Percentiles rank a stretch among this genome's conserved stretches.
Evolutionary conservation across 1,140 invertebrate genomes (phyloP).

Genomic region (Drosophila ficusphila): DNA sequence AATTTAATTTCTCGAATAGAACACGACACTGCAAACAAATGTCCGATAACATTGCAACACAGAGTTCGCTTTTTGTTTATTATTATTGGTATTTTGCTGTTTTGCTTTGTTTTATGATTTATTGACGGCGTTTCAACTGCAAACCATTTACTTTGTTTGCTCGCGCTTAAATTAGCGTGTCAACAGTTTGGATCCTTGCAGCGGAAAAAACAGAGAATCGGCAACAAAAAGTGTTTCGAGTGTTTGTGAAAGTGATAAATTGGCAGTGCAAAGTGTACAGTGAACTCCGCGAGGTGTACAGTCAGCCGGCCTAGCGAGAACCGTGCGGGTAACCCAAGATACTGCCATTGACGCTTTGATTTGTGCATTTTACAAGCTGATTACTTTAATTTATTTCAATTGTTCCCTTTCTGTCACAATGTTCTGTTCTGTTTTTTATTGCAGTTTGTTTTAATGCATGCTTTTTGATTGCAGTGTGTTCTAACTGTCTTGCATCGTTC

Average conservation of each 20-base stretch:
- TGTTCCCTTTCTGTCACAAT: conserved; percentile 18
- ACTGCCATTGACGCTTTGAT: conserved; percentile 69
- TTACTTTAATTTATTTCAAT: conserved; percentile 66
- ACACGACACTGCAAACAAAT: conserved; percentile 39
- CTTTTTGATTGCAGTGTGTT: conserved; percentile 19
- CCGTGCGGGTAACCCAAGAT: conserved; percentile 14
- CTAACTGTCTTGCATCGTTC: conserved; percentile 14
- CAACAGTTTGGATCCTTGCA: conserved; percentile 33
- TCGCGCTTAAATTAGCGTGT: conserved; percentile 65
- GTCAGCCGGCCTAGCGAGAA: not conserved
- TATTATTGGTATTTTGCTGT: conserved; percentile 47
- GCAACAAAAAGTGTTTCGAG: conserved; percentile 58
- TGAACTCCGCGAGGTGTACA: conserved; percentile 45
- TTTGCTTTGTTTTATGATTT: conserved; percentile 54
- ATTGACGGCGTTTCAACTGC: conserved; percentile 57
- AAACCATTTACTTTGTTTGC: conserved; percentile 60
- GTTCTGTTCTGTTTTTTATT: not conserved
- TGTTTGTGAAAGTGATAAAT: conserved; percentile 66
- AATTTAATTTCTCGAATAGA: conserved; percentile 31
- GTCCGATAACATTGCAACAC: conserved; percentile 15
- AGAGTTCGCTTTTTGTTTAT: conserved; percentile 40
- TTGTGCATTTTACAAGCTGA: conserved; percentile 70
- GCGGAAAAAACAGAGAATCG: conserved; percentile 33
- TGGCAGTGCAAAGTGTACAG: conserved; percentile 48
- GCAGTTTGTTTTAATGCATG: conserved; percentile 20